Evolutionary conservation across 2,888 invertebrate species (phyloP).

Genomic region (Dugesia japonica): DNA sequence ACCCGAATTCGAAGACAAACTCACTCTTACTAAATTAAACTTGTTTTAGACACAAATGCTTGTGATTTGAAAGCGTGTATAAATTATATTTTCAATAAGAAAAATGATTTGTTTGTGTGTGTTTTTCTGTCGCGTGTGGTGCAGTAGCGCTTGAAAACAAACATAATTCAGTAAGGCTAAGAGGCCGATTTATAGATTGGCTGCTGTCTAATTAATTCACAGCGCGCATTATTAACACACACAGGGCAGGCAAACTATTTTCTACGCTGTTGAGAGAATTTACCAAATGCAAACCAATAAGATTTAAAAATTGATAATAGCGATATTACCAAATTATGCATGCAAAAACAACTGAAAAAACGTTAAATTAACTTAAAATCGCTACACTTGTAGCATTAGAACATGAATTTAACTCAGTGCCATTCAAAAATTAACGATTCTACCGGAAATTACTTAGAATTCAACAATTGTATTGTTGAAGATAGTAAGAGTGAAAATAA

Average conservation of each 20-base stretch:
- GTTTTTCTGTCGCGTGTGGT: neutral
- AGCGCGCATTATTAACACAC: neutral
- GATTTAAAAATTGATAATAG: neutral
- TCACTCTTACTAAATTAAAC: neutral
- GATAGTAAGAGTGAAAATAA: neutral
- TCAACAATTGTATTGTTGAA: conserved; percentile 7
- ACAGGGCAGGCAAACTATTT: neutral
- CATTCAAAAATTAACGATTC: conserved; percentile 20
- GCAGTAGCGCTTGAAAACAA: neutral
- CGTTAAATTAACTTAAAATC: conserved; percentile 20
- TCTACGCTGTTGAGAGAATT: neutral
- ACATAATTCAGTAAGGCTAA: neutral
- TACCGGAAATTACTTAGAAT: conserved; percentile 9
- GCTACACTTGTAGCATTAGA: conserved; percentile 16
- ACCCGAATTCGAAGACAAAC: neutral
- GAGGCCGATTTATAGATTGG: neutral
- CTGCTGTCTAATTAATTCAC: neutral
- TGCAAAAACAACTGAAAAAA: conserved; percentile 9
- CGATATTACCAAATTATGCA: conserved; percentile 8
- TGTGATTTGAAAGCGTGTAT: neutral
- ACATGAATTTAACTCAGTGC: conserved; percentile 16
- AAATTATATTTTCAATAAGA: neutral
- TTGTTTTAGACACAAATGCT: neutral
- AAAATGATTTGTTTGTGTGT: neutral
- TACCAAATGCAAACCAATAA: neutral